Conservation (phyloP, 2,888 invertebrate species). For the Bellardia bayeri region DNA sequence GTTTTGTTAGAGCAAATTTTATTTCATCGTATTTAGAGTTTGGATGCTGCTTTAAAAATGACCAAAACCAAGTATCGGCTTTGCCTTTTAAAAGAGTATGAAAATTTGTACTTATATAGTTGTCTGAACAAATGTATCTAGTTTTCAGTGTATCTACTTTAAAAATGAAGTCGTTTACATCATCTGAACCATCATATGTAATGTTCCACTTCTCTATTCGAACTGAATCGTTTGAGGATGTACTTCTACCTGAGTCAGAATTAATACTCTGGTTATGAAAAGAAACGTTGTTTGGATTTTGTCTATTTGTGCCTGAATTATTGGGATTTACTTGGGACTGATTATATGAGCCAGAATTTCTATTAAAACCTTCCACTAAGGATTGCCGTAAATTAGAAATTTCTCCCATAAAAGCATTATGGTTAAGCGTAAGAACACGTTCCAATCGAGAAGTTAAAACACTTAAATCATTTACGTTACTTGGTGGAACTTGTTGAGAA, state of each 20-base stretch:
- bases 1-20: slow-evolving; percentile 10
- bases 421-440: not conserved
- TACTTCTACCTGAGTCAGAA: not conserved
- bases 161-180: not conserved
- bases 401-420: not conserved
- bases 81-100: slow-evolving; percentile 32
- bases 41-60: slow-evolving; percentile 2
- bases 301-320: not conserved
- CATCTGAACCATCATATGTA: not conserved
- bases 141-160: not conserved
- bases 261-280: not conserved
- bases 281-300: not conserved
- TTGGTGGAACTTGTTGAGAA: not conserved
- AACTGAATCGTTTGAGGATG: not conserved
- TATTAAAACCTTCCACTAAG: not conserved
- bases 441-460: not conserved
- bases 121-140: not conserved
- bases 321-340: not conserved
- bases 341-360: not conserved
- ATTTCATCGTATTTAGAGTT: slow-evolving; percentile 1
- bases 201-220: slow-evolving; percentile 2
- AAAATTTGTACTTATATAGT: not conserved
- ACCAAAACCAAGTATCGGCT: slow-evolving; percentile 41
- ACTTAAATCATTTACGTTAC: not conserved
- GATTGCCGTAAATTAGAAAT: not conserved